phyloP scores from a whole-genome alignment of 35 echinoderm and acorn worm species.

The Holothuria glaberrima region DNA sequence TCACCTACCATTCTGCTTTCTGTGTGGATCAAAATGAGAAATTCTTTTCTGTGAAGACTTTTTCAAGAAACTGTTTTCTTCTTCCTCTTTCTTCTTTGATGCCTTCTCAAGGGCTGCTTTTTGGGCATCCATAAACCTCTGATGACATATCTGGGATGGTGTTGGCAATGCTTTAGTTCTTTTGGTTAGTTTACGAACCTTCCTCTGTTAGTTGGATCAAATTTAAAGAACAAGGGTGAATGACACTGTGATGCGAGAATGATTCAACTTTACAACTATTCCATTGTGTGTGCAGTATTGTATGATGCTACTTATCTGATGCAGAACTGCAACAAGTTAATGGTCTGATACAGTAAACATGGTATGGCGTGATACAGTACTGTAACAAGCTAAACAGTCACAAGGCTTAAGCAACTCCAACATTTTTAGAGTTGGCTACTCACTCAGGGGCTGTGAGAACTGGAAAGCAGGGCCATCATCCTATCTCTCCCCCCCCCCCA shows the following conservation, averaged over 20 bases:
- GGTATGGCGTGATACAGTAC: too few relatives aligned
- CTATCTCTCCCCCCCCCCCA: too few relatives aligned
- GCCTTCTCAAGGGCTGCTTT: constrained; percentile 51
- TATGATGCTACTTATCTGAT: too few relatives aligned
- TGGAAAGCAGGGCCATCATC: too few relatives aligned
- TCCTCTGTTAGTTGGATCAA: constrained; percentile 25
- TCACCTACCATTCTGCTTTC: not conserved
- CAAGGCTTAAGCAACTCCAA: too few relatives aligned
- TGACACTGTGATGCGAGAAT: not conserved
- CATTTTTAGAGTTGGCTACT: too few relatives aligned
- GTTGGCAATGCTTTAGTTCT: constrained; percentile 58
- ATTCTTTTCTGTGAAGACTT: constrained; percentile 11
- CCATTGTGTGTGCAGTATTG: not conserved
- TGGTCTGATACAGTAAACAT: too few relatives aligned
- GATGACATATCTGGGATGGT: constrained; percentile 90
- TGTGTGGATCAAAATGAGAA: not conserved
- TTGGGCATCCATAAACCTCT: constrained; percentile 70
- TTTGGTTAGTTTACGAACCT: constrained; percentile 45
- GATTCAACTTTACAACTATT: not conserved
- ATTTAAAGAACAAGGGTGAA: not conserved
- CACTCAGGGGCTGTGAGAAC: too few relatives aligned
- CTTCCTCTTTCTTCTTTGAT: not conserved
- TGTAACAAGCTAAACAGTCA: too few relatives aligned
- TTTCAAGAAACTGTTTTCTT: not conserved
- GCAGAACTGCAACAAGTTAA: too few relatives aligned